A percentile compares a stretch with the other conserved stretches of the same genome.
Evolutionary conservation across 2,113 vertebrate species (phyloP).

Genomic region (Vireo altiloquus): DNA sequence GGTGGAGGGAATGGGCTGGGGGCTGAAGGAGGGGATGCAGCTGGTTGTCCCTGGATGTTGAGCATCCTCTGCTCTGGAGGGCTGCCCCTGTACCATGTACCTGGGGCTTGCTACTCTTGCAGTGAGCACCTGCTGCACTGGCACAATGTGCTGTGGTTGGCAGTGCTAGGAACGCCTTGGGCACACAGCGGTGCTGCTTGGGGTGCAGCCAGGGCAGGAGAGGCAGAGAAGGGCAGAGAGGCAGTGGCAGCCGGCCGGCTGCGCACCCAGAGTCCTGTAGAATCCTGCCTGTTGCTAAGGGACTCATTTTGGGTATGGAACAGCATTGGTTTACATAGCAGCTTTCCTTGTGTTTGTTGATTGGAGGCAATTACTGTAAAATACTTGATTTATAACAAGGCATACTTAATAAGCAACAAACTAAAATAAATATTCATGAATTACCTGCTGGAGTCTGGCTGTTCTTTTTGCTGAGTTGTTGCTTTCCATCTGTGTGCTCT

Average conservation of each 20-base stretch:
- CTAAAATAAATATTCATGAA: conserved; percentile 45
- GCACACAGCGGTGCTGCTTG: neutral
- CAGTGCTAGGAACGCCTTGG: neutral
- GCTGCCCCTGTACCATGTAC: neutral
- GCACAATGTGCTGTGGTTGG: accelerated
- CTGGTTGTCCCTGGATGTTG: neutral
- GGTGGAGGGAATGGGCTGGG: neutral
- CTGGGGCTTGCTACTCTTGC: neutral
- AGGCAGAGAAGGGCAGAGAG: neutral
- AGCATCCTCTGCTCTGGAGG: neutral
- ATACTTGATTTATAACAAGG: conserved; percentile 56
- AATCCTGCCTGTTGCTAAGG: neutral
- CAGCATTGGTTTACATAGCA: neutral
- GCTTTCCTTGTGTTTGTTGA: conserved; percentile 11
- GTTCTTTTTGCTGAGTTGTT: neutral
- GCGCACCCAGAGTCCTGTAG: accelerated
- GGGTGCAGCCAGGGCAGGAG: neutral
- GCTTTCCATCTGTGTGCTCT: neutral
- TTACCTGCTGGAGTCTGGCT: conserved; percentile 27
- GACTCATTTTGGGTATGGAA: neutral
- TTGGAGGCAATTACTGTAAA: conserved; percentile 46
- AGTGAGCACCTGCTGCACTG: accelerated
- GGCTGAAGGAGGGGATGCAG: neutral
- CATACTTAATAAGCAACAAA: conserved; percentile 39
- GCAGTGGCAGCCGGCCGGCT: neutral